A percentile compares a stretch with the other conserved stretches of the same genome.
These are phyloP conservation scores for Chelmon rostratus DNA, from an alignment of 2,797 vertebrate genomes.

Conservation along the genomic window DNA sequence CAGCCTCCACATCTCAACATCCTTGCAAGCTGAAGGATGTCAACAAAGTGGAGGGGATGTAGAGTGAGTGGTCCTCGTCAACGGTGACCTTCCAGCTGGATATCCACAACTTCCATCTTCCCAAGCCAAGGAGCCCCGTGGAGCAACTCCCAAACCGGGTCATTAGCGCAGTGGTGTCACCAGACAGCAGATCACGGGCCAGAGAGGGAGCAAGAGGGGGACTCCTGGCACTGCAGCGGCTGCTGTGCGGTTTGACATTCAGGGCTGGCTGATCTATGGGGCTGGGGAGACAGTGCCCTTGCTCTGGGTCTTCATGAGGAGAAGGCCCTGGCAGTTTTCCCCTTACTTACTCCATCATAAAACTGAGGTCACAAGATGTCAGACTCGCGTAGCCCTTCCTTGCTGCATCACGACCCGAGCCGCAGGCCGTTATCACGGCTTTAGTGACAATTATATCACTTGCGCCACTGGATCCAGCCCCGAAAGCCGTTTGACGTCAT, in stretches of 20 bases:
- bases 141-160: constrained; percentile 86
- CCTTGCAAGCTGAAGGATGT: constrained; percentile 59
- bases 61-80: constrained; percentile 73
- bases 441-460: constrained; percentile 38
- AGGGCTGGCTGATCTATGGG: constrained; percentile 89
- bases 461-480: constrained; percentile 11
- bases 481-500: constrained; percentile 22
- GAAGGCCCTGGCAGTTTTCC: constrained; percentile 81
- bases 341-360: constrained; percentile 81
- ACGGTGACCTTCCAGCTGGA: constrained; percentile 87
- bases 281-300: constrained; percentile 88
- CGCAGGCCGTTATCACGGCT: constrained; percentile 17
- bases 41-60: constrained; percentile 63
- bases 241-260: constrained; percentile 88
- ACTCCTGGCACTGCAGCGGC: constrained; percentile 84
- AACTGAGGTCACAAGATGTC: constrained; percentile 68
- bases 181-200: constrained; percentile 87
- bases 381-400: constrained; percentile 31
- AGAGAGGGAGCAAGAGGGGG: constrained; percentile 84
- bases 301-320: constrained; percentile 84
- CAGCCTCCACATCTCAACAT: constrained; percentile 25
- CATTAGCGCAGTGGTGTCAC: constrained; percentile 88
- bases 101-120: constrained; percentile 86
- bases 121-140: constrained; percentile 84
- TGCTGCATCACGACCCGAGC: constrained; percentile 33